phyloP scores from a whole-genome alignment of 1,140 invertebrate genomes.

The Drosophila auraria region DNA sequence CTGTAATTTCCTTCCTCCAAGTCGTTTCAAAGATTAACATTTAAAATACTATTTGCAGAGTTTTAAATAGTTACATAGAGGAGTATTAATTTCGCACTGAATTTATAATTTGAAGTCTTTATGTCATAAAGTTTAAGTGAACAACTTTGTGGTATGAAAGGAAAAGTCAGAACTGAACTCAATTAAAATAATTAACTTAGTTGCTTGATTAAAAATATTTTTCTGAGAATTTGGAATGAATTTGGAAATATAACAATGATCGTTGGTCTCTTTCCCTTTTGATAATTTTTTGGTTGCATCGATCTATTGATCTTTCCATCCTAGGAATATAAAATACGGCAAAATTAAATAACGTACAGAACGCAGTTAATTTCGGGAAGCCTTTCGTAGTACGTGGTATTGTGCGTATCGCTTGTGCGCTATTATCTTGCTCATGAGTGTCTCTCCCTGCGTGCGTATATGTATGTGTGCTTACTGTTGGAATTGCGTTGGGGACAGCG shows the following conservation, averaged over 20 bases:
- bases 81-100: too few species aligned
- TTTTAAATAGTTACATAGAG: background rate
- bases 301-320: too few species aligned
- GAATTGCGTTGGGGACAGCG: slow-evolving; percentile 54
- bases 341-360: too few species aligned
- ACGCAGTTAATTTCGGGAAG: too few species aligned
- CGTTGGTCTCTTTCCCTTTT: background rate
- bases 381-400: too few species aligned
- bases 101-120: too few species aligned
- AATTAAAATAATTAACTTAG: slow-evolving; percentile 6
- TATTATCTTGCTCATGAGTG: slow-evolving; percentile 15
- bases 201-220: slow-evolving; percentile 1
- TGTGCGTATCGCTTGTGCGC: slow-evolving; percentile 3
- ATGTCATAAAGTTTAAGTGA: too few species aligned
- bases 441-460: background rate
- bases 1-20: background rate
- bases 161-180: background rate
- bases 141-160: background rate
- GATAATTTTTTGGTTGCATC: background rate
- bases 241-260: background rate
- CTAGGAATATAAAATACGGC: background rate
- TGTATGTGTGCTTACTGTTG: slow-evolving; percentile 37
- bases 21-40: background rate
- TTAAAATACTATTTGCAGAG: too few species aligned
- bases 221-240: background rate